Conservation (phyloP, 2,113 vertebrate genomes). For the Sigmodon hispidus region DNA sequence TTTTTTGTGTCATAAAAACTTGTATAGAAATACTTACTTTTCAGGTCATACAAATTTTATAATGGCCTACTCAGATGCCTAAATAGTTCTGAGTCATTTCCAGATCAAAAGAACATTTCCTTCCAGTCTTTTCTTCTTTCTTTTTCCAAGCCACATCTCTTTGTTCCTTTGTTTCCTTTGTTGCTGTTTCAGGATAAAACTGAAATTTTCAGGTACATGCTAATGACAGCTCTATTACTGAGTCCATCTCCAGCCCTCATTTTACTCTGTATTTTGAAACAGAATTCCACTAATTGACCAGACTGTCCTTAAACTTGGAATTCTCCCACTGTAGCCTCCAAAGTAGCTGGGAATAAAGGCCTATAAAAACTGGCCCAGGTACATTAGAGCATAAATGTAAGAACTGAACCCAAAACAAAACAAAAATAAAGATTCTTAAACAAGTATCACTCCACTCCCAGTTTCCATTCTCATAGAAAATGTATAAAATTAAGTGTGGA, state of each 20-base stretch:
- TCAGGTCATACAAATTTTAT: neutral
- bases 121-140: neutral
- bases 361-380: neutral
- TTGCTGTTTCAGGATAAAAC: neutral
- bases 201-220: neutral
- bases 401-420: neutral
- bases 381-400: conserved; percentile 14
- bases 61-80: neutral
- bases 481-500: neutral
- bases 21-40: conserved; percentile 41
- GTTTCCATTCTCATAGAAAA: neutral
- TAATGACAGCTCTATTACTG: no score
- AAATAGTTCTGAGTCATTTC: conserved; percentile 22
- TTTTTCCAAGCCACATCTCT: neutral
- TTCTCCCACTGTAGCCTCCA: no score
- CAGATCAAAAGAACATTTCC: neutral
- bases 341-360: neutral
- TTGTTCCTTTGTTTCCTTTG: neutral
- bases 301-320: neutral
- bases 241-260: neutral
- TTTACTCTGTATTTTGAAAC: neutral
- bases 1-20: conserved; percentile 10
- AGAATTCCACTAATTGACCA: neutral
- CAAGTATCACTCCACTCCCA: neutral
- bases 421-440: neutral